Evolutionary conservation across 64 coral and sea anemone species (phyloP), one percentile per base, ranked within the genome.

Genomic region (Cladopsammia gracilis): DNA sequence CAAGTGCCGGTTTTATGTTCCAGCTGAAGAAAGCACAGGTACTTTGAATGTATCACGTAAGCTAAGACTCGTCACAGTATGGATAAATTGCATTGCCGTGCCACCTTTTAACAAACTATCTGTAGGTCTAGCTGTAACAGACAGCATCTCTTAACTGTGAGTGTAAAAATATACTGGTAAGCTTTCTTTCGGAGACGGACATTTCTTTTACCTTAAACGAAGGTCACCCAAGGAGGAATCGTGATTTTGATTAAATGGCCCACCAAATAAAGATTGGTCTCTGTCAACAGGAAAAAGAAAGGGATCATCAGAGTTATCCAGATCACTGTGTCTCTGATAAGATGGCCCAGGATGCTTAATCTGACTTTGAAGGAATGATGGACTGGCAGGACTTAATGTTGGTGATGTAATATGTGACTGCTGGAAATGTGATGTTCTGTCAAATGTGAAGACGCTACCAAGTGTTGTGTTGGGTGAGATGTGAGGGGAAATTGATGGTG

Each of bases 211-310:
- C 87, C 96, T 91, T 64, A 97, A 79, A 20, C 95, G 83, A 11
- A 97, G 73, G 57, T 97, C 95, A 42, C 95, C 92, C 12, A 94
- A 62, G 15, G 91, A 81, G 8, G 95, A 71, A 48, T 97, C 95
- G 16, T 75, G 62, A 52, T 87, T 97, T 70, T 97, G 96, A 94
- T 97, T 93, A 64, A 94, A 97, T 50, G 89, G 91, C 43, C 76
- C 80, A 10, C 96, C 88, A 94, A 97, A 92, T 73, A 97, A 47
- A 0, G 92, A 68, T 45, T 97, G 96, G 10, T 98, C 96, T 49
- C 83, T 86, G 44, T 98, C 96, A 72, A 91, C 82, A 44, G 95
- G 81, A 47, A 83, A 89, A n/a, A 98, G 92, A 83, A 98, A 98
- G 10, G 92, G 96, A 48, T 98, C 96, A 9, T 94, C 89, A 70